phyloP scores from a whole-genome alignment of 2,797 vertebrate genomes.

The Miichthys miiuy region DNA sequence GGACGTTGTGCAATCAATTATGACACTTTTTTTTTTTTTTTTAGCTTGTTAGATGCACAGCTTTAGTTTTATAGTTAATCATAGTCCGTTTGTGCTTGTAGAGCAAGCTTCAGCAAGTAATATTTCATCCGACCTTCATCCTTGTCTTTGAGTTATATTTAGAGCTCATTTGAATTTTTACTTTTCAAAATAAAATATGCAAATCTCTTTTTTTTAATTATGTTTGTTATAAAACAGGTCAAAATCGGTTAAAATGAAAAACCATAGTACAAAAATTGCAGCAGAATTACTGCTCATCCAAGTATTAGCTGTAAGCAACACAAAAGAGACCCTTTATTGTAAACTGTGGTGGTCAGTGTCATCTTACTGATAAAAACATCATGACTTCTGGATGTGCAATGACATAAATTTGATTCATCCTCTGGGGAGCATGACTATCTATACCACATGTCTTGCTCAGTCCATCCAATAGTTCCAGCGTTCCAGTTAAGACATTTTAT shows the following conservation, averaged over 20 bases:
- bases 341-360: background rate
- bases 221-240: conserved; percentile 13
- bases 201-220: conserved; percentile 14
- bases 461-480: too few relatives aligned
- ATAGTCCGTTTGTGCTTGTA: conserved; percentile 2
- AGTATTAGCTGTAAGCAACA: background rate
- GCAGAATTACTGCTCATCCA: background rate
- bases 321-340: background rate
- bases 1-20: conserved; percentile 4
- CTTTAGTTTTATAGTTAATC: background rate
- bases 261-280: background rate
- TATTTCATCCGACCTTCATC: conserved; percentile 11
- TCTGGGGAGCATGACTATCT: too few relatives aligned
- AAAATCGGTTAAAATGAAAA: background rate
- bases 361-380: background rate
- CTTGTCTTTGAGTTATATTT: conserved; percentile 40
- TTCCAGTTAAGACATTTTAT: too few relatives aligned
- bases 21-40: background rate
- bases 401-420: background rate
- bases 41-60: conserved; percentile 5
- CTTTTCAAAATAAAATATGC: conserved; percentile 35
- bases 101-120: background rate
- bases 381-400: background rate
- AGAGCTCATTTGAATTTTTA: conserved; percentile 37
- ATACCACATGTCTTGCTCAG: too few relatives aligned